phyloP scores from a whole-genome alignment of 1,140 invertebrate species.

The Chelonus insularis region DNA sequence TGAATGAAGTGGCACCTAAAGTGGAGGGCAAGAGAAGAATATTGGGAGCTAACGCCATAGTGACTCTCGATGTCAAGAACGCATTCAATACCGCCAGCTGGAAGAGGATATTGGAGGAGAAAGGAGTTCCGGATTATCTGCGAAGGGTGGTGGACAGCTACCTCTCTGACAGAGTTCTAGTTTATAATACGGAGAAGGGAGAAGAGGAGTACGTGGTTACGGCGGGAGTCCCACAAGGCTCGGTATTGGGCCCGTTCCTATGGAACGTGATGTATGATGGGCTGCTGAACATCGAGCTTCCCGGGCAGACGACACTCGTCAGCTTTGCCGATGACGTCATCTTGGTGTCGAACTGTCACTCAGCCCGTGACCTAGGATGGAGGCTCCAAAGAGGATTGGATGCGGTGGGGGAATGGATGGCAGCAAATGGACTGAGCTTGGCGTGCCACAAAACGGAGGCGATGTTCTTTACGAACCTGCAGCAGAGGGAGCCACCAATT shows the following conservation, averaged over 20 bases:
- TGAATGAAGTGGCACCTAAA: no score
- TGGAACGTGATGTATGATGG: background rate
- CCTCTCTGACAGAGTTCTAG: background rate
- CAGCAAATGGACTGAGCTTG: no score
- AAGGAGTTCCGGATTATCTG: no score
- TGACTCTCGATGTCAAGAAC: background rate
- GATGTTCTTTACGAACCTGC: no score
- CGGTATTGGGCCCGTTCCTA: background rate
- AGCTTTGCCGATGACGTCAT: no score
- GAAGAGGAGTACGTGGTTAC: background rate
- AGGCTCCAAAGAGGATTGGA: no score
- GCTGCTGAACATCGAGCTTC: background rate
- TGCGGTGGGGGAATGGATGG: no score
- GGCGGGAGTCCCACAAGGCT: background rate
- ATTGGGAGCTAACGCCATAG: background rate
- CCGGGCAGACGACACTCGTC: background rate
- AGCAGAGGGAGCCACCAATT: no score
- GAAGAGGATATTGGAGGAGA: background rate
- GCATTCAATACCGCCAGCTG: background rate
- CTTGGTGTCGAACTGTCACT: no score
- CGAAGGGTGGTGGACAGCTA: background rate
- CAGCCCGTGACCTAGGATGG: no score
- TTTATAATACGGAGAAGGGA: background rate
- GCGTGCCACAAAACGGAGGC: no score
- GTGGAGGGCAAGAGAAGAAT: no score